A percentile compares a stretch with the other conserved stretches of the same genome.
phyloP scores from a whole-genome alignment of 2,888 invertebrate genomes.

The Morpho deidamia region DNA sequence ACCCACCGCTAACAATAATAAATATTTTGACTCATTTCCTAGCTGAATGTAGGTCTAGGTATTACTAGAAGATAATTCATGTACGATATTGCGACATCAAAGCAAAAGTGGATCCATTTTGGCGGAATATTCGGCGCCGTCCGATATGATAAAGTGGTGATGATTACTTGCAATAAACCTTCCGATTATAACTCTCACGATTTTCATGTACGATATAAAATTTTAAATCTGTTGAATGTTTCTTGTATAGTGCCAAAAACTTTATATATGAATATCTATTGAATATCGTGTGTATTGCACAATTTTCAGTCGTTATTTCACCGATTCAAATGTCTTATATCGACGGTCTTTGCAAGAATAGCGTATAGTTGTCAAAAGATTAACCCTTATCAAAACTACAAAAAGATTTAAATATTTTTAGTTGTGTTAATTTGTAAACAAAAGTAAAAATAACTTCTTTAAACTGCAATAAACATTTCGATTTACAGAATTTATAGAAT shows the following conservation, averaged over 20 bases:
- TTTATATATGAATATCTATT: too few relatives aligned
- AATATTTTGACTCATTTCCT: slow-evolving; percentile 56
- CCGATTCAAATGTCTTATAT: too few relatives aligned
- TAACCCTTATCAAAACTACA: too few relatives aligned
- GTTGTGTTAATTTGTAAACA: too few relatives aligned
- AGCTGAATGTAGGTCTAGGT: slow-evolving; percentile 39
- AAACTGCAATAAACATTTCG: too few relatives aligned
- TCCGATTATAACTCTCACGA: slow-evolving; percentile 6
- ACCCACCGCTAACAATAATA: slow-evolving; percentile 48
- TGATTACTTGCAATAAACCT: slow-evolving; percentile 9
- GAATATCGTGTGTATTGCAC: too few relatives aligned
- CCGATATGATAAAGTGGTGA: neutral
- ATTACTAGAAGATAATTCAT: slow-evolving; percentile 12
- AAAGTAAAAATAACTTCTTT: too few relatives aligned
- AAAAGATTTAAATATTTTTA: too few relatives aligned
- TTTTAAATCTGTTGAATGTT: neutral
- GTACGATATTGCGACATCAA: slow-evolving; percentile 15
- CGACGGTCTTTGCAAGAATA: too few relatives aligned
- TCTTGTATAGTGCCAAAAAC: neutral
- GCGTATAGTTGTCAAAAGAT: too few relatives aligned
- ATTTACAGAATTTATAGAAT: too few relatives aligned
- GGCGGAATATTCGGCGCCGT: neutral
- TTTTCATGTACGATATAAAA: slow-evolving; percentile 2
- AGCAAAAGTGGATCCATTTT: slow-evolving; percentile 4
- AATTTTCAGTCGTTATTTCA: too few relatives aligned